Evolutionary conservation across 2,888 invertebrate genomes (phyloP).

Genomic region (Drosophila niveifrons): DNA sequence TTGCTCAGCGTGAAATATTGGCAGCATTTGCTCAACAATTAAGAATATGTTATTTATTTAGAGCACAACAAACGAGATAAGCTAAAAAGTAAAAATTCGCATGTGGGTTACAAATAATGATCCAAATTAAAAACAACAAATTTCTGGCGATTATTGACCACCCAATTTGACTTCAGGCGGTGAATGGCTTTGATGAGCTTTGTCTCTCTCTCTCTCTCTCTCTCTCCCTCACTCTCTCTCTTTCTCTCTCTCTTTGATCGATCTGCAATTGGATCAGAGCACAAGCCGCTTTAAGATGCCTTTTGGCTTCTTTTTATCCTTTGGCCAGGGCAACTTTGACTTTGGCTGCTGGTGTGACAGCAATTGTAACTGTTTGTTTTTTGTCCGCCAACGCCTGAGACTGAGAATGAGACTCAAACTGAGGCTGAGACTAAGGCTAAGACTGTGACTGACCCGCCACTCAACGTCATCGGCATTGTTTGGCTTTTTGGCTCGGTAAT

Average conservation of each 20-base stretch:
- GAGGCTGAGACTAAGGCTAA: slow-evolving; percentile 17
- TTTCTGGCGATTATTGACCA: not conserved
- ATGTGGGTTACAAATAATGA: not conserved
- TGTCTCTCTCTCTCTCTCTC: not conserved
- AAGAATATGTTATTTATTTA: too few species aligned
- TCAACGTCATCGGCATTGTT: slow-evolving; percentile 60
- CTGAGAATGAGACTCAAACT: not conserved
- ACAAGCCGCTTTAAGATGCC: not conserved
- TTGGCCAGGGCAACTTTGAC: not conserved
- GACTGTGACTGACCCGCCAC: slow-evolving; percentile 45
- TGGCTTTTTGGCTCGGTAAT: slow-evolving; percentile 21
- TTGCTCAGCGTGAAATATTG: too few species aligned
- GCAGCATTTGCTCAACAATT: too few species aligned
- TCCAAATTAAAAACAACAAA: not conserved
- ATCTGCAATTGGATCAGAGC: not conserved
- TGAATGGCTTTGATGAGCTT: not conserved
- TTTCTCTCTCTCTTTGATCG: too few species aligned
- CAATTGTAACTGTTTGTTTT: slow-evolving; percentile 21
- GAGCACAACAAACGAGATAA: too few species aligned
- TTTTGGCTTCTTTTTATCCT: not conserved
- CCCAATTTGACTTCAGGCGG: not conserved
- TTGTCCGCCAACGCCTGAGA: slow-evolving; percentile 47
- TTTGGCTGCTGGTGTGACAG: not conserved
- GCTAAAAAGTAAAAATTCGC: not conserved
- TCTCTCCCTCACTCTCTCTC: too few species aligned